A percentile compares a stretch with the other conserved stretches of the same genome.
phyloP scores from a whole-genome alignment of 1,140 invertebrate species.

The Sitophilus oryzae region DNA sequence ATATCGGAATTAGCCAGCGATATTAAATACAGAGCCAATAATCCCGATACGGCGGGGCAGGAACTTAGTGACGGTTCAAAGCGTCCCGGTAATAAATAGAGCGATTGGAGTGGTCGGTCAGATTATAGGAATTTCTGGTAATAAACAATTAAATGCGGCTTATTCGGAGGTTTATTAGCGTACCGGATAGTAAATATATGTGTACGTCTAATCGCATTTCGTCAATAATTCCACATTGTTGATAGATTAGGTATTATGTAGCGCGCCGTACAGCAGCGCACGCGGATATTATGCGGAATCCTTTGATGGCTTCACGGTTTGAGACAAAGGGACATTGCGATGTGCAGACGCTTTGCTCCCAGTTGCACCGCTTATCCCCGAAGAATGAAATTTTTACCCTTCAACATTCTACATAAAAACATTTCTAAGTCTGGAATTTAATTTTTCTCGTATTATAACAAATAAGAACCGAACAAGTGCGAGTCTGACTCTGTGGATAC shows the following conservation, averaged over 20 bases:
- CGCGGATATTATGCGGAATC: slow-evolving; percentile 19
- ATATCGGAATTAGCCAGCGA: no score
- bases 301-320: slow-evolving; percentile 10
- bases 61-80: slow-evolving; percentile 10
- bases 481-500: no score
- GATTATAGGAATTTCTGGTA: slow-evolving; percentile 21
- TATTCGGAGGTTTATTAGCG: slow-evolving; percentile 21
- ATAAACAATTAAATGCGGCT: slow-evolving; percentile 21
- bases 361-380: no score
- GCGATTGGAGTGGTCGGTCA: slow-evolving; percentile 7
- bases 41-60: background rate
- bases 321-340: background rate
- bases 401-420: no score
- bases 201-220: slow-evolving; percentile 22
- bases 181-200: slow-evolving; percentile 20
- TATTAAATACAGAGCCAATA: no score
- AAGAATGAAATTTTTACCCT: no score
- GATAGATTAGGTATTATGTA: slow-evolving; percentile 23
- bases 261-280: slow-evolving; percentile 10
- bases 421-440: no score
- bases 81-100: slow-evolving; percentile 12
- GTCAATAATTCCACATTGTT: slow-evolving; percentile 22
- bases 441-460: no score
- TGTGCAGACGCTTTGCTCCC: no score
- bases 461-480: no score